Percentiles rank a stretch among this genome's conserved stretches.
phyloP scores from a whole-genome alignment of 2,888 invertebrate genomes.

The Hyalella azteca region DNA sequence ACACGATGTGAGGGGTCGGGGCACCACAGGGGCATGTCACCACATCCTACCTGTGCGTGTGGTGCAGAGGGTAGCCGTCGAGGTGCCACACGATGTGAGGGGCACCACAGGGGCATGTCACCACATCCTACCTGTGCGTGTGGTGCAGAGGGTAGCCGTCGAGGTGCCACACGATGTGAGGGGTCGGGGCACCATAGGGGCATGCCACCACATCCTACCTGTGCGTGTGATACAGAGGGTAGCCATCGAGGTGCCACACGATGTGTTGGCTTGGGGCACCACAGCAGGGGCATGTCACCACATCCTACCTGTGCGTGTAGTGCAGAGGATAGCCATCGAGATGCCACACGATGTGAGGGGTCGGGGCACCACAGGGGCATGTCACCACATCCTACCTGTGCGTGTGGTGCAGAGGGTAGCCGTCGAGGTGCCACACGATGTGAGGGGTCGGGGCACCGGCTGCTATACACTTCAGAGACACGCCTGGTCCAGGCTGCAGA shows the following conservation, averaged over 20 bases:
- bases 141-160: constrained; percentile 53
- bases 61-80: constrained; percentile 51
- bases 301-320: constrained; percentile 53
- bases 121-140: constrained; percentile 55
- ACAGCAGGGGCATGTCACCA: too few relatives aligned
- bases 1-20: constrained; percentile 52
- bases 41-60: constrained; percentile 55
- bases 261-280: constrained; percentile 54
- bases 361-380: too few relatives aligned
- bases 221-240: constrained; percentile 45
- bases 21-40: constrained; percentile 52
- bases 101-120: constrained; percentile 52
- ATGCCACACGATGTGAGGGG: constrained; percentile 51
- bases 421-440: constrained; percentile 51
- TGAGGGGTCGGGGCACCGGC: constrained; percentile 55
- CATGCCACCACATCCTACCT: too few relatives aligned
- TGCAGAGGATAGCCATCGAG: constrained; percentile 53
- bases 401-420: constrained; percentile 47
- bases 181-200: constrained; percentile 57
- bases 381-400: too few relatives aligned
- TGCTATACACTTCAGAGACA: constrained; percentile 56
- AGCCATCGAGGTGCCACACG: constrained; percentile 52
- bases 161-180: constrained; percentile 48
- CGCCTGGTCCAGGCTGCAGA: constrained; percentile 52
- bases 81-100: constrained; percentile 51